A percentile compares a stretch with the other conserved stretches of the same genome.
Evolutionary conservation across 1,140 invertebrate species (phyloP).

Genomic region (Macrotrachela quadricornifera): DNA sequence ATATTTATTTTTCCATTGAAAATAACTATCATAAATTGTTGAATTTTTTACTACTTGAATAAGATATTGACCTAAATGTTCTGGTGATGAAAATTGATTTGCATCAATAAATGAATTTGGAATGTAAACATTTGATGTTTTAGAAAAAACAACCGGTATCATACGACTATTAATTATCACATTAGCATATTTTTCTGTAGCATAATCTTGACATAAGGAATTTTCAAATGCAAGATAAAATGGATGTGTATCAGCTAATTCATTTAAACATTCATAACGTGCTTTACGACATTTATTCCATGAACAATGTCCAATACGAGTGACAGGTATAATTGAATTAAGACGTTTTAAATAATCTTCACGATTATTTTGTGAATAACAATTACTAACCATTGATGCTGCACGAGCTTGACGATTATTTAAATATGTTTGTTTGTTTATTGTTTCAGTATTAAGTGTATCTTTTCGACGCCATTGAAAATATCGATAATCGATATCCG

Average conservation of each 20-base stretch:
- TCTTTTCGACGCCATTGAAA: no score
- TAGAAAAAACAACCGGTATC: neutral
- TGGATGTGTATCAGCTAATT: conserved; percentile 1
- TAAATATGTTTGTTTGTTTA: no score
- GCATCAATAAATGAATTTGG: conserved; percentile 9
- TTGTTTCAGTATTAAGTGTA: no score
- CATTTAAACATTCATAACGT: neutral
- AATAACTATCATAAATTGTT: conserved; percentile 7
- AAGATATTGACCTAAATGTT: conserved; percentile 4
- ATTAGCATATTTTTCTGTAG: conserved; percentile 18
- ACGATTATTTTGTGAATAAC: no score
- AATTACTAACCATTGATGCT: no score
- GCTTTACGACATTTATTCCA: no score
- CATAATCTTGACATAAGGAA: conserved; percentile 8
- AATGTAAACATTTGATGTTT: neutral
- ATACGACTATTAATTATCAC: neutral
- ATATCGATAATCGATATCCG: no score
- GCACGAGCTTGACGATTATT: no score
- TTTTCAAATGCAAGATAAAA: conserved; percentile 12
- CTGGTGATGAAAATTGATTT: conserved; percentile 1
- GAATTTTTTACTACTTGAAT: neutral
- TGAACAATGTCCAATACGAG: no score
- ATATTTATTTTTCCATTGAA: conserved; percentile 5
- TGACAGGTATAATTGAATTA: no score
- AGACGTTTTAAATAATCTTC: no score